Evolutionary conservation across 2,113 vertebrate species (phyloP), one percentile per base, ranked within the genome.

Genomic region (Nerophis ophidion): DNA sequence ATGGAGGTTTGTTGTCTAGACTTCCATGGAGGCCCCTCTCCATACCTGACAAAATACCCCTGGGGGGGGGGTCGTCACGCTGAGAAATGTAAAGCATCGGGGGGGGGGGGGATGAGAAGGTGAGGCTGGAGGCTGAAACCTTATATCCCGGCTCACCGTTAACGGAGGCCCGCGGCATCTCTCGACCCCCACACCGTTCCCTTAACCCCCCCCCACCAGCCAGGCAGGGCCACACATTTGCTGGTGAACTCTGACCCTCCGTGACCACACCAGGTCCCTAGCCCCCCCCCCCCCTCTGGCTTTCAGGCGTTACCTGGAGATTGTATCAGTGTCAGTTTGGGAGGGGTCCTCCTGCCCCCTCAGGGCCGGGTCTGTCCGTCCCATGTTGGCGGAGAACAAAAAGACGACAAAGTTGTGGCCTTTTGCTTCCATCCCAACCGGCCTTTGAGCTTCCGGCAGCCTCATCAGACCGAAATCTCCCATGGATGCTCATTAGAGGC

Each of bases 371-470:
- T 86, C 84, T 87, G 86, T 89, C 71, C 60, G 70, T 86, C 74
- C 87, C 88, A 90, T 87, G 87, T 55, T 55, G 5, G 38, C 84
- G 88, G 89, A 89, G 84, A 83, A 77, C 14, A 55, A 55, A 38
- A 65, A 67, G 88, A 87, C 88, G 83, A 81, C 76, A 75, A 89
- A 87, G 86, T 84, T 76, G 66, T 84, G 80, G 80, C 77, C 84
- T 85, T 76, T 51, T 14, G 19, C 6, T 14, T 34, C 14, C 34
- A 35, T 44, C 40, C 12, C 26, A 52, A 53, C 5, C 5, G 4
- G 33, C 6, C 51, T 35, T 38, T 10, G 36, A 55, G 35, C 35
- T 55, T 55, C 52, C 52, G 11, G 9, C 35, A 5, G 52, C 40
- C 66, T 82, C 66, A 71, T 85, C 67, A 78, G 58, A 61, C 46